Base-by-base conservation (phyloP, 2,113 vertebrate species). In the Coregonus clupeaformis region DNA sequence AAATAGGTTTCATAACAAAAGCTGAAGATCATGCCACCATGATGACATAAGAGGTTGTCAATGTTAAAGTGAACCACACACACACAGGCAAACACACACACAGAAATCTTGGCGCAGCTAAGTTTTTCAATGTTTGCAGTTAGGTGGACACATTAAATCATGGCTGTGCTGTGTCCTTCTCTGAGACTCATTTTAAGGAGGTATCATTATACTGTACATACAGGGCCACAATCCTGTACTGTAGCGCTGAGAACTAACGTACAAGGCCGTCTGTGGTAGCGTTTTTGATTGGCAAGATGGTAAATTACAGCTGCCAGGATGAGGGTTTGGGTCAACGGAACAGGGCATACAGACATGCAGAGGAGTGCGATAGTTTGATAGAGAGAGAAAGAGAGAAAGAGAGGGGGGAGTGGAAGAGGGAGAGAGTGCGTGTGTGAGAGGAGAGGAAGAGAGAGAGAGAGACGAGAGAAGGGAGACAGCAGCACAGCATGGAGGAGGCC, bases 141-240 rank as follows among this genome's bases (percentile, higher is more conserved):
- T 52, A 18, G 72, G 2, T 59, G 55, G 47, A 67, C 74, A 14
- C 76, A 76, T 80, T 85, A 73, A 84, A 84, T 18, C 47, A 52
- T 52, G 87, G 89, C 72, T 86, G 80, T 82, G 52, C 16, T 18
- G 52, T 74, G 83, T 86, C 85, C 86, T 89, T 76, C 36, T 69
- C 65, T 57, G 67, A 83, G 74, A 80, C 77, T 77, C 79, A 77
- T 74, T 82, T 80, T 66, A 82, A 87, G 76, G 71, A 89, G 87
- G 79, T 78, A 22, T 27, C 82, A 82, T 87, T 83, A 71, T 77
- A 18, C 87, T 88, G 84, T 87, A 82, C 76, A 73, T 87, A 82
- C 86, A 82, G 32, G 32, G 32, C 32, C 2, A 42, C 36, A 11
- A 42, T 42, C 36, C 36, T 42, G 36, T 42, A 42, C 9, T 11